Evolutionary conservation across 2,888 invertebrate species (phyloP), one percentile per base, ranked within the genome.

Genomic region (Subacronicta megacephala): DNA sequence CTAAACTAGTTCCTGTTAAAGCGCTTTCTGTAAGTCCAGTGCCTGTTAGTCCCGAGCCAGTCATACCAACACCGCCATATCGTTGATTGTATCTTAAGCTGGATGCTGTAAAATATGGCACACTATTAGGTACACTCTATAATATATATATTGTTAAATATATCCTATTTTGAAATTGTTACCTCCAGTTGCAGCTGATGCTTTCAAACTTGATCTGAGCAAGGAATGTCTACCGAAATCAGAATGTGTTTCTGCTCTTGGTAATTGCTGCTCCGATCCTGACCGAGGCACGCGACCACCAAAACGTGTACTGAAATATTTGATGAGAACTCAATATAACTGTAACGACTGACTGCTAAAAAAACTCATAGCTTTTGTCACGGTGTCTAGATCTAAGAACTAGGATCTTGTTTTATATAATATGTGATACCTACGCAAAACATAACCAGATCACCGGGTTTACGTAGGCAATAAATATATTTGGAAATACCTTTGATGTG

Each of bases 241-340:
- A 0, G 97, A 96, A 84, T 98, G 98, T 0, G 93, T 93, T 89
- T 98, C 98, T 9, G 98, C 97, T 49, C 97, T 95, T 7, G 98
- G 98, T 72, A 98, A 90, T 87, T 98, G 98, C 88, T 98, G 98
- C 90, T 98, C 98, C 37, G 98, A 98, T 17, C 98, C 98, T 47
- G 98, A 98, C 51, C 98, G 95, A 13, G 98, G 97, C 90, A 98
- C 95, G 53, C 93, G 81, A 3, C 92, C 90, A n/a, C 93, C 91
- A 51, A 92, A 93, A 10, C 93, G 82, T 1, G 90, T 88, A 66
- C 92, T 92, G 75, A 26, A 81, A 83, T 18, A 13, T 0, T 26
- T 10, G 10, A 26, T 10, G n/a, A n/a, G n/a, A n/a, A n/a, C n/a
- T n/a, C n/a, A n/a, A n/a, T n/a, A n/a, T n/a, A n/a, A n/a, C n/a